These are phyloP conservation scores for Meganola albula DNA, from an alignment of 2,888 invertebrate genomes.

Conservation along the genomic window DNA sequence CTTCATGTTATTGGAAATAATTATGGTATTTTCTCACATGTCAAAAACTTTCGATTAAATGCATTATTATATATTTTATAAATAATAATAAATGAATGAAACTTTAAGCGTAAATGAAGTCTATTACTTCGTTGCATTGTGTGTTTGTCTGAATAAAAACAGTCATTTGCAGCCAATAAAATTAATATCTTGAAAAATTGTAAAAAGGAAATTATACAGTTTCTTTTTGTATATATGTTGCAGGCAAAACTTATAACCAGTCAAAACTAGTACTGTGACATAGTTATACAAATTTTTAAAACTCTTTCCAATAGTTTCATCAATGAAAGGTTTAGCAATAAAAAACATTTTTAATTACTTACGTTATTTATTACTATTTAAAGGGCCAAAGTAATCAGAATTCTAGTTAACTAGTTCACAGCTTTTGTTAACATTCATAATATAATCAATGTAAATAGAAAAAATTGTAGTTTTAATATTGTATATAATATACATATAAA, in stretches of 20 bases:
- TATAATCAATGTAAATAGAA: conserved; percentile 10
- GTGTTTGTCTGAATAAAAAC: conserved; percentile 6
- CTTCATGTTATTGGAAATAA: conserved; percentile 8
- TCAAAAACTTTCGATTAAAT: conserved; percentile 5
- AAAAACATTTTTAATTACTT: conserved; percentile 5
- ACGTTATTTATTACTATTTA: conserved; percentile 9
- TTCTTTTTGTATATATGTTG: conserved; percentile 8
- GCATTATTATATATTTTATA: conserved; percentile 4
- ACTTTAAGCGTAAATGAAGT: conserved; percentile 7
- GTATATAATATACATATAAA: conserved; percentile 9
- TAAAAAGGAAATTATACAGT: conserved; percentile 9
- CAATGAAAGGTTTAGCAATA: conserved; percentile 7
- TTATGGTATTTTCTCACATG: conserved; percentile 8
- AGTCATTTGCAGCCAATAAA: conserved; percentile 8
- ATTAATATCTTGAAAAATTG: conserved; percentile 9
- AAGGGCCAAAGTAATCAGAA: conserved; percentile 10
- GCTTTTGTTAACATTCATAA: conserved; percentile 10
- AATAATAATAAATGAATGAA: conserved; percentile 4
- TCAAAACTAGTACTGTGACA: conserved; percentile 9
- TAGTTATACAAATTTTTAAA: conserved; percentile 6
- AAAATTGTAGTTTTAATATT: conserved; percentile 10
- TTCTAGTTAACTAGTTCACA: conserved; percentile 10
- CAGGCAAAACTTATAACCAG: conserved; percentile 7
- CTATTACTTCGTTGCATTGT: conserved; percentile 6
- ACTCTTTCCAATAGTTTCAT: conserved; percentile 7